Percentiles rank a stretch among this genome's conserved stretches.
phyloP scores from a whole-genome alignment of 1,140 invertebrate species.

The Drosophila repleta region DNA sequence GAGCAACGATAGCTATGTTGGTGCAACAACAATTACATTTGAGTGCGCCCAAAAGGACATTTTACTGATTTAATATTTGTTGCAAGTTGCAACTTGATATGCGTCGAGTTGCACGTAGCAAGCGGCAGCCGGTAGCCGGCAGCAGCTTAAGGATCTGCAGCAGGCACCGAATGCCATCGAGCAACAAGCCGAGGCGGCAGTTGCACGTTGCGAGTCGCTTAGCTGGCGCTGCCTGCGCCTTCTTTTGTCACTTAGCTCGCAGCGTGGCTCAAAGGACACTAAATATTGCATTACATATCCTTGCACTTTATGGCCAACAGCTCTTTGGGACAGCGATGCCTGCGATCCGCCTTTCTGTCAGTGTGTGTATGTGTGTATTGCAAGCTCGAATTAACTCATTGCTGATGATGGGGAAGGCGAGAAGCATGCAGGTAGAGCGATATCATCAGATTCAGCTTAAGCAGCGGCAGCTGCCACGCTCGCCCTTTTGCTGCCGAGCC shows the following conservation, averaged over 20 bases:
- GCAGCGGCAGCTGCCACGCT: too few relatives aligned
- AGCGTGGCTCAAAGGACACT: conserved; percentile 76
- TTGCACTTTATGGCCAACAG: conserved; percentile 70
- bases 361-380: not conserved
- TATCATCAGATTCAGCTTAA: too few relatives aligned
- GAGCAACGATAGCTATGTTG: not conserved
- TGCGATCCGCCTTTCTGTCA: not conserved
- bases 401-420: conserved; percentile 14
- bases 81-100: conserved; percentile 80
- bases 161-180: conserved; percentile 27
- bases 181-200: conserved; percentile 6
- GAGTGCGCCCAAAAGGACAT: conserved; percentile 78
- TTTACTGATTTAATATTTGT: conserved; percentile 82
- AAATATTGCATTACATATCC: conserved; percentile 81
- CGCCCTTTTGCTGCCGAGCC: not conserved
- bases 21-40: conserved; percentile 77
- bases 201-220: conserved; percentile 17
- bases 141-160: conserved; percentile 54
- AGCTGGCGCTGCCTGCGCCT: conserved; percentile 7
- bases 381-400: conserved; percentile 35
- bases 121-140: not conserved
- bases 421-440: not conserved
- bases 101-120: conserved; percentile 68
- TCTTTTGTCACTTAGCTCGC: conserved; percentile 74
- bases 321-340: conserved; percentile 12